Percentiles rank a stretch among this genome's conserved stretches.
Conservation (phyloP, 1,140 invertebrate genomes). For the Ladona fulva region DNA sequence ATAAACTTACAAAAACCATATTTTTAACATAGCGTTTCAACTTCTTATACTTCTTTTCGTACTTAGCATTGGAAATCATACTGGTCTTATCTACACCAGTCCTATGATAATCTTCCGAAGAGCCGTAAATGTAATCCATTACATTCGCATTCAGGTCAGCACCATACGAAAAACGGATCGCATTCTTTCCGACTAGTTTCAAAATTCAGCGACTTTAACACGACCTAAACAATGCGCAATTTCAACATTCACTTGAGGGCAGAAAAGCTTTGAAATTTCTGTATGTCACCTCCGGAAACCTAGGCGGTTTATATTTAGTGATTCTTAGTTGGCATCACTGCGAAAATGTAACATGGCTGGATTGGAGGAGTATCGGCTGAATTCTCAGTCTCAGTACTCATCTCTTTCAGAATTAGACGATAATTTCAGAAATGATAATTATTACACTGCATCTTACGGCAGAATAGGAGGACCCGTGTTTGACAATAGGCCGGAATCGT, state of each 20-base stretch:
- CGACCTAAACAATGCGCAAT: too few species aligned
- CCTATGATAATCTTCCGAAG: not conserved
- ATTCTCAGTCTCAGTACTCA: not conserved
- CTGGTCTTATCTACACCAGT: not conserved
- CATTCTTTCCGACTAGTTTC: too few species aligned
- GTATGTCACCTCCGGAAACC: too few species aligned
- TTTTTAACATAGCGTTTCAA: not conserved
- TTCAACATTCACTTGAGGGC: too few species aligned
- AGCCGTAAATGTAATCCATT: not conserved
- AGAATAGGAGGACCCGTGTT: not conserved
- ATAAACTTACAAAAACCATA: not conserved
- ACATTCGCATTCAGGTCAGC: too few species aligned
- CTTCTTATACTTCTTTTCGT: not conserved
- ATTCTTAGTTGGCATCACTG: not conserved
- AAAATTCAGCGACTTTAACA: too few species aligned
- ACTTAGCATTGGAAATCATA: not conserved
- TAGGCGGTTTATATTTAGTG: too few species aligned
- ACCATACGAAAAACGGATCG: too few species aligned
- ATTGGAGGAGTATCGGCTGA: not conserved
- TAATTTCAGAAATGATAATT: not conserved
- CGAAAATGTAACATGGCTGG: conserved; percentile 8
- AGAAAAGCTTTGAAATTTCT: too few species aligned
- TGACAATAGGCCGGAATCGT: not conserved
- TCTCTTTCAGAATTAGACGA: not conserved
- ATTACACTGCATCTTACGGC: not conserved